Evolutionary conservation across 1,140 invertebrate species (phyloP), one percentile per base, ranked within the genome.

Genomic region (Popillia japonica): DNA sequence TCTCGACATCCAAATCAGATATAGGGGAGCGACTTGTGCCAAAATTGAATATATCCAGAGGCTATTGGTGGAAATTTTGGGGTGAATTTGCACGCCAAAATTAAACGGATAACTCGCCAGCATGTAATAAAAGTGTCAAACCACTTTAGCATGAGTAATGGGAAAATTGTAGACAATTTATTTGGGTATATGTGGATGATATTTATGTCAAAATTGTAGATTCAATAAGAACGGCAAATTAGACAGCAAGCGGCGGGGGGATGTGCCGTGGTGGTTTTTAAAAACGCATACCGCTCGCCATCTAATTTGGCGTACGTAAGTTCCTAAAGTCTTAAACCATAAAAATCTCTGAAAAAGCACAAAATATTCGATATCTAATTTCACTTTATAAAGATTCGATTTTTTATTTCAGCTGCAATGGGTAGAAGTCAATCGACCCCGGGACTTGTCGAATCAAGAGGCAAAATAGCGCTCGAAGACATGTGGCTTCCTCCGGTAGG

Each of bases 401-500:
- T 61, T 61, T 22, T 73, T 34, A 23, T 75, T 79, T 64, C 41
- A 98, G 96, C 95, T 87, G 95, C 96, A 78, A 95, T 98, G 93
- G 94, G 96, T 82, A 91, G 97, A 80, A 97, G 96, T 87, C 94
- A 96, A 86, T 98, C 97, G 79, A 98, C 97, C 40, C 97, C 98
- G 20, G 97, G 97, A 11, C 89, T 99, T 75, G 94, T 99, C 72
- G 97, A 99, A 87, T 97, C 96, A 9, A 90, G 92, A 78, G 96
- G 96, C 42, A 93, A 95, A 82, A 91, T 96, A 74, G 93, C 96
- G 11, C 88, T 98, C 76, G 96, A 98, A 87, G 93, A 97, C 72
- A 97, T 97, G 96, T 93, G 92, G 92, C 87, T 94, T 76, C 92
- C 92, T 75, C 91, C 93, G 3, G 61, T 68, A 68, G 88, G 89